phyloP scores from a whole-genome alignment of 2,113 vertebrate species.

The Bubo bubo region DNA sequence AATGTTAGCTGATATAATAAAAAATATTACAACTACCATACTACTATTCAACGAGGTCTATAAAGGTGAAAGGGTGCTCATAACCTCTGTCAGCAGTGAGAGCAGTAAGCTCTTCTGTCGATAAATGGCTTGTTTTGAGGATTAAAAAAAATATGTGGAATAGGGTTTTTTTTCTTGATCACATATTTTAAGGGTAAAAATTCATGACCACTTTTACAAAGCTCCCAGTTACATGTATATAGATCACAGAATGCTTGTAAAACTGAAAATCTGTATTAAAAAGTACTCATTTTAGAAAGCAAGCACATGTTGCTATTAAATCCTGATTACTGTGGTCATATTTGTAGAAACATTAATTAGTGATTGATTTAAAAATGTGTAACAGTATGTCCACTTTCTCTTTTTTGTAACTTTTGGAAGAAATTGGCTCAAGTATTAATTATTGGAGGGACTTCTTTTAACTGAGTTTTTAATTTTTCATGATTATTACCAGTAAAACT shows the following conservation, averaged over 20 bases:
- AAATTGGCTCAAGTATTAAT: not conserved
- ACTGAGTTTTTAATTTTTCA: not conserved
- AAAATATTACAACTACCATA: fast-evolving
- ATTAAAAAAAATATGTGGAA: not conserved
- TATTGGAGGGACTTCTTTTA: not conserved
- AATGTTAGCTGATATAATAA: not conserved
- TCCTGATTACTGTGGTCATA: not conserved
- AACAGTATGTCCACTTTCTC: not conserved
- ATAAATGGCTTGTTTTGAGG: not conserved
- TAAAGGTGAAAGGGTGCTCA: not conserved
- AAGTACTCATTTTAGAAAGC: not conserved
- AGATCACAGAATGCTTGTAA: not conserved
- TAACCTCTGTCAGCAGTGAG: not conserved
- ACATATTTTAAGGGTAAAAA: not conserved
- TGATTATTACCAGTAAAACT: not conserved
- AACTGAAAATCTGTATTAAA: not conserved
- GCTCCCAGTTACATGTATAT: not conserved
- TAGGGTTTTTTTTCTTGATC: not conserved
- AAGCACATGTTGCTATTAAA: not conserved
- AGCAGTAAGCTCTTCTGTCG: not conserved
- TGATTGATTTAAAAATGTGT: not conserved
- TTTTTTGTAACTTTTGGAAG: not conserved
- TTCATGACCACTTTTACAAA: not conserved
- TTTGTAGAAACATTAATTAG: not conserved
- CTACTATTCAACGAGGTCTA: not conserved